Base-by-base conservation (phyloP, 2,113 vertebrate genomes). In the Chinchilla lanigera region DNA sequence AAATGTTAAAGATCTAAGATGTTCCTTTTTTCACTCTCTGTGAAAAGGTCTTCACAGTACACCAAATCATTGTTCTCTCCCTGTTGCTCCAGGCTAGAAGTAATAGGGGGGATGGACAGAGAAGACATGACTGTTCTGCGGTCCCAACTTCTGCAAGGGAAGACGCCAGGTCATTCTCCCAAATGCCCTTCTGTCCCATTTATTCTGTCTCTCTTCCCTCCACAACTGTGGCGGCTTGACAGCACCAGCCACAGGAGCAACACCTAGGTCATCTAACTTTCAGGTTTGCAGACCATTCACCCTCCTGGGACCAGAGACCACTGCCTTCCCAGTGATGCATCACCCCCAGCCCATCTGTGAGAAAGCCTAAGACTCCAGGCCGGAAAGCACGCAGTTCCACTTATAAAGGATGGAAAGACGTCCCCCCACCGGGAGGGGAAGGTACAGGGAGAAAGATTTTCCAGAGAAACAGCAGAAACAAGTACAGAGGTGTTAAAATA, bases 221-320 rank as follows among this genome's bases (percentile, higher is more conserved):
- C 47, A 19, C 20, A 61, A 44, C 13, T 26, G 56, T 1, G 3
- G 16, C 0, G 4, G 56, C 41, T 3, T 33, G 44, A n/a, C 58
- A 41, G 77, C 28, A 10, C 28, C 4, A 77, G 44, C 52, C 20
- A 7, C 60, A 88, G 35, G 4, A 47, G 28, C 24, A 17, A 13
- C 0, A 10, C 22, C 17, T 0, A 0, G 44, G 16, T 22, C 4
- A 1, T 22, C 54, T 4, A 30, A 93, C 71, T 73, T 73, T 20
- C 33, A n/a, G 54, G 63, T 7, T 8, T 71, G 35, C 7, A 63
- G 30, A 86, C 9, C 3, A 38, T 35, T n/a, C n/a, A 63, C 67
- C 71, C 65, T 47, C 35, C 52, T 69, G 24, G 19, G 54, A 61
- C 41, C 24, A 71, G 54, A 10, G 90, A 41, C 50, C 60, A 22